Evolutionary conservation across 2,113 vertebrate genomes (phyloP).

Genomic region (Elephantulus edwardii): DNA sequence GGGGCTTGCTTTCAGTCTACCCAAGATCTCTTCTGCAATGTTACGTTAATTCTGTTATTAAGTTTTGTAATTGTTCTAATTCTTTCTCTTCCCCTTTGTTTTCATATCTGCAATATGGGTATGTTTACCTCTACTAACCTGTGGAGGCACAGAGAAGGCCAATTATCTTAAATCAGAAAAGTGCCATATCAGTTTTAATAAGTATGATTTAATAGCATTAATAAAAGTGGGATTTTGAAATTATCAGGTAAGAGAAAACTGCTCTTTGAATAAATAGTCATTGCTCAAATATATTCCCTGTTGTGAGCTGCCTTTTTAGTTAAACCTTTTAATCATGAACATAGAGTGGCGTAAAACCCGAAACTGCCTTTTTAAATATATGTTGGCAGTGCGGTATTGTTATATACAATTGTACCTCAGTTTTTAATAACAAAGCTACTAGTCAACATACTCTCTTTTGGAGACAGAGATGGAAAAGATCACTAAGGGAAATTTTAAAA

Average conservation of each 20-base stretch:
- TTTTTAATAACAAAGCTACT: constrained; percentile 54
- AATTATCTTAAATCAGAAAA: constrained; percentile 68
- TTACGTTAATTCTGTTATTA: constrained; percentile 10
- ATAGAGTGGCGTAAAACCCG: constrained; percentile 49
- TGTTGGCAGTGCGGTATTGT: constrained; percentile 38
- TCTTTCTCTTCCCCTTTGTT: constrained; percentile 40
- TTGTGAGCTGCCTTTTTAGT: constrained; percentile 28
- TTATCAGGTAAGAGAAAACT: constrained; percentile 49
- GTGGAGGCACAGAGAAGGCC: neutral
- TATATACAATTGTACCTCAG: constrained; percentile 34
- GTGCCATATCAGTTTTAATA: constrained; percentile 60
- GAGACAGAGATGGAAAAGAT: constrained; percentile 30
- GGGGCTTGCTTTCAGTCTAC: constrained; percentile 7
- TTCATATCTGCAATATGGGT: constrained; percentile 16
- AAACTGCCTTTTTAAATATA: constrained; percentile 32
- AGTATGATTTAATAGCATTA: constrained; percentile 46
- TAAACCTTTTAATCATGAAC: constrained; percentile 53
- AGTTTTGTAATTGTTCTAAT: neutral
- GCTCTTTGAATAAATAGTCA: constrained; percentile 43
- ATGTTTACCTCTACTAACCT: neutral
- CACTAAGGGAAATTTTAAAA: constrained; percentile 17
- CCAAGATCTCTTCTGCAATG: neutral
- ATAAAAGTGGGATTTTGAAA: constrained; percentile 24
- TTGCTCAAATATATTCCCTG: constrained; percentile 53
- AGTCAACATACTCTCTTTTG: constrained; percentile 20